phyloP scores from a whole-genome alignment of 2,113 vertebrate species.

The Strix aluco region DNA sequence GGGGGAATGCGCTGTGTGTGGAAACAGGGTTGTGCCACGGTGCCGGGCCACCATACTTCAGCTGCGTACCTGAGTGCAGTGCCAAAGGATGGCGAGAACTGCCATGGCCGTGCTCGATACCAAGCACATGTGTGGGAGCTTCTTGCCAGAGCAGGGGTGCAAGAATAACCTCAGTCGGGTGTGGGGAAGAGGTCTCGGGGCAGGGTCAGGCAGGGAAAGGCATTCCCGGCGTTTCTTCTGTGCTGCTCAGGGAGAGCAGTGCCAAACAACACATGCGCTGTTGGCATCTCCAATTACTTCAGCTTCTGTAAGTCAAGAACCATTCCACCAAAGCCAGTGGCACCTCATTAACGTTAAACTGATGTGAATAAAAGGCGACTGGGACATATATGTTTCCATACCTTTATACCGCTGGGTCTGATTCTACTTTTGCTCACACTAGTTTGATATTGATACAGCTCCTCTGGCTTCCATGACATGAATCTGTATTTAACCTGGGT shows the following conservation, averaged over 20 bases:
- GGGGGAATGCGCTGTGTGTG: rapidly evolving
- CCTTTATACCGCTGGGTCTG: not conserved
- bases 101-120: not conserved
- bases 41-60: rapidly evolving
- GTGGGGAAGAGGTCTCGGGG: not conserved
- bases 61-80: rapidly evolving
- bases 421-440: not conserved
- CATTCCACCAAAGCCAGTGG: not conserved
- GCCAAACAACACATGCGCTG: not conserved
- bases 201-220: not conserved
- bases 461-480: constrained; percentile 22
- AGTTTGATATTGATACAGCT: constrained; percentile 15
- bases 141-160: not conserved
- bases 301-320: not conserved
- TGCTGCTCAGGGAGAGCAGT: rapidly evolving
- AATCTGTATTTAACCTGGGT: constrained; percentile 18
- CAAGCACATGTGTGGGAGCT: not conserved
- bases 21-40: rapidly evolving
- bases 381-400: constrained; percentile 31
- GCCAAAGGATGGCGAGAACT: not conserved
- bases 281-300: not conserved
- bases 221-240: not conserved
- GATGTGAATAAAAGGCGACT: constrained; percentile 15
- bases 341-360: constrained; percentile 32
- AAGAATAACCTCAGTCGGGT: not conserved